phyloP scores from a whole-genome alignment of 2,888 invertebrate species.

The Machimus atricapillus region DNA sequence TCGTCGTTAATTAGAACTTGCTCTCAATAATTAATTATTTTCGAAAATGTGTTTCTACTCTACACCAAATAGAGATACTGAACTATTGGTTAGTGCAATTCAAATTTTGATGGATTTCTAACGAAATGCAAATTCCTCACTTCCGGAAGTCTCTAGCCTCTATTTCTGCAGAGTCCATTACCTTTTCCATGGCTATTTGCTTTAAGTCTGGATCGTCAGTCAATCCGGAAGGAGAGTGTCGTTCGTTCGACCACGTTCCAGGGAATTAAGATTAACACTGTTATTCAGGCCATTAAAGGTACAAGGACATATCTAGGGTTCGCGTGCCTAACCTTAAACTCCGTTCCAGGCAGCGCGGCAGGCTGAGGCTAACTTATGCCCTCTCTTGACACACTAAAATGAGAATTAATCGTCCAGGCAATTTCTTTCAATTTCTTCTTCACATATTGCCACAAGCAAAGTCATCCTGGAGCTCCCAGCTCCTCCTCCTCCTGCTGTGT shows the following conservation, averaged over 20 bases:
- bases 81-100: not conserved
- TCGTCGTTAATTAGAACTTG: not conserved
- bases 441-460: not conserved
- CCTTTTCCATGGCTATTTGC: not conserved
- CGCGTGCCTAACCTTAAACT: not conserved
- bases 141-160: not conserved
- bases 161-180: not conserved
- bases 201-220: not conserved
- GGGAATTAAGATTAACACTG: not conserved
- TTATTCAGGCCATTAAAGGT: not conserved
- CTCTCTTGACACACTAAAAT: conserved; percentile 8
- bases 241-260: not conserved
- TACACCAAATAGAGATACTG: no score
- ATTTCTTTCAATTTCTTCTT: conserved; percentile 26
- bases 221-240: not conserved
- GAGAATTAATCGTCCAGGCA: conserved; percentile 6
- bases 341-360: not conserved
- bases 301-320: not conserved
- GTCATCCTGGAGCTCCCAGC: not conserved
- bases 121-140: not conserved
- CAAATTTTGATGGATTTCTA: not conserved
- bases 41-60: not conserved
- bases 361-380: not conserved
- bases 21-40: not conserved
- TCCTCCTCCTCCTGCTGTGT: not conserved